phyloP scores from a whole-genome alignment of 64 coral and sea anemone genomes.

The Pocillopora verrucosa region DNA sequence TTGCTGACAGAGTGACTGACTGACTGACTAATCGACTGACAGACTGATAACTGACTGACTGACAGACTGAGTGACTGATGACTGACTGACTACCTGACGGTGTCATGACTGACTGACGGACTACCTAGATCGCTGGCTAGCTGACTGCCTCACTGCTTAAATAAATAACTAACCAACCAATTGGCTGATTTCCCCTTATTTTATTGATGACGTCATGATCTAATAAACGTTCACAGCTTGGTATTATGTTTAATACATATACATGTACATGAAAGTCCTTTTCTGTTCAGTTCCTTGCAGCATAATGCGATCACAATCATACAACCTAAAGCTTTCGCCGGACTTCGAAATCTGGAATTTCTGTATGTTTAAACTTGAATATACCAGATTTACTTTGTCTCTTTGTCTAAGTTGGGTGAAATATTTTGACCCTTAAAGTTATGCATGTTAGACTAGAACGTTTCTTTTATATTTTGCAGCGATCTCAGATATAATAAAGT shows the following conservation, averaged over 20 bases:
- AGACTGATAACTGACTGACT: neutral
- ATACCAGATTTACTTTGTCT: neutral
- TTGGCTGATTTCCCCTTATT: too few relatives aligned
- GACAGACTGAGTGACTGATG: too few relatives aligned
- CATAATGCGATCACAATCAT: constrained; percentile 29
- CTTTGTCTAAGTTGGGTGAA: neutral
- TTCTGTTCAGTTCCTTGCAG: constrained; percentile 17
- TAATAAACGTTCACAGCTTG: too few relatives aligned
- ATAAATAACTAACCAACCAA: too few relatives aligned
- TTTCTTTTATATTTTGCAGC: neutral
- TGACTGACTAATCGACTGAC: neutral
- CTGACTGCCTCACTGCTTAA: too few relatives aligned
- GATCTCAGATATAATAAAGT: constrained; percentile 11
- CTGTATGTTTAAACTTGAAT: neutral
- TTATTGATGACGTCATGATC: too few relatives aligned
- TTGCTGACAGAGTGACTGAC: too few relatives aligned
- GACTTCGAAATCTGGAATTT: constrained; percentile 2
- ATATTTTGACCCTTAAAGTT: neutral
- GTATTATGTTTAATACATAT: too few relatives aligned
- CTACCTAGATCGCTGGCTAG: too few relatives aligned
- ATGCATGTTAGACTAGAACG: neutral
- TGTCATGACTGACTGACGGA: neutral
- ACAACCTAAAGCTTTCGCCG: constrained; percentile 4
- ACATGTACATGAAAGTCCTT: neutral
- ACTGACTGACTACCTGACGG: too few relatives aligned